phyloP scores from a whole-genome alignment of 2,797 vertebrate species.

The Lacerta bilineata region DNA sequence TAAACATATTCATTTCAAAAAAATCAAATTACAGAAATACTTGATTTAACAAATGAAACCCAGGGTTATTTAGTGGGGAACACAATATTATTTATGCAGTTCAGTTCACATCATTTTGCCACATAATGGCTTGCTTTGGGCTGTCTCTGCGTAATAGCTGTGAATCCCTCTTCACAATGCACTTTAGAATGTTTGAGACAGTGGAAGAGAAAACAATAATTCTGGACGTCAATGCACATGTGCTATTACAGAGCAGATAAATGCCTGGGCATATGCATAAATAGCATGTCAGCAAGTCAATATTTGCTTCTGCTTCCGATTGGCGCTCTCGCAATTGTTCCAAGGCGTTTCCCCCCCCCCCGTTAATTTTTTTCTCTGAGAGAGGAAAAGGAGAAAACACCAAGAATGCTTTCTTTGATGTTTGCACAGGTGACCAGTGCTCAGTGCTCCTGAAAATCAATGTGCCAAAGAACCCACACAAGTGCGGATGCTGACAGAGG shows the following conservation, averaged over 20 bases:
- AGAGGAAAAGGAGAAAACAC: neutral
- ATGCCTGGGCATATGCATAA: slow-evolving; percentile 15
- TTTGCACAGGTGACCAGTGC: slow-evolving; percentile 40
- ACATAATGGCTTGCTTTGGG: slow-evolving; percentile 36
- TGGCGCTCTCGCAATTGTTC: slow-evolving; percentile 32
- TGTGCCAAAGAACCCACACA: slow-evolving; percentile 8
- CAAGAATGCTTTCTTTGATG: slow-evolving; percentile 42
- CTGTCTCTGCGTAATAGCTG: slow-evolving; percentile 37
- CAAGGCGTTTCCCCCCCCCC: slow-evolving; percentile 17
- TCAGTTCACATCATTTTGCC: slow-evolving; percentile 48
- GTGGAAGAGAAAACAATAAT: slow-evolving; percentile 40
- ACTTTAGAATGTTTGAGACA: slow-evolving; percentile 43
- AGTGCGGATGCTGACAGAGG: neutral
- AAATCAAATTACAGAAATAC: slow-evolving; percentile 14
- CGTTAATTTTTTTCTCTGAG: slow-evolving; percentile 45
- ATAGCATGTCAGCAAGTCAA: slow-evolving; percentile 35
- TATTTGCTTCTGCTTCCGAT: slow-evolving; percentile 25
- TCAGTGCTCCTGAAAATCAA: slow-evolving; percentile 42
- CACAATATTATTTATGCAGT: slow-evolving; percentile 36
- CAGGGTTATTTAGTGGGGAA: slow-evolving; percentile 41
- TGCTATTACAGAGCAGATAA: slow-evolving; percentile 49
- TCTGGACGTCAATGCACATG: slow-evolving; percentile 36
- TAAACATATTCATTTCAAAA: slow-evolving; percentile 34
- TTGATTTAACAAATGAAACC: slow-evolving; percentile 18
- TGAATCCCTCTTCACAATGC: slow-evolving; percentile 49